Conservation (phyloP, 1,140 invertebrate species). For the Melanaphis sacchari region DNA sequence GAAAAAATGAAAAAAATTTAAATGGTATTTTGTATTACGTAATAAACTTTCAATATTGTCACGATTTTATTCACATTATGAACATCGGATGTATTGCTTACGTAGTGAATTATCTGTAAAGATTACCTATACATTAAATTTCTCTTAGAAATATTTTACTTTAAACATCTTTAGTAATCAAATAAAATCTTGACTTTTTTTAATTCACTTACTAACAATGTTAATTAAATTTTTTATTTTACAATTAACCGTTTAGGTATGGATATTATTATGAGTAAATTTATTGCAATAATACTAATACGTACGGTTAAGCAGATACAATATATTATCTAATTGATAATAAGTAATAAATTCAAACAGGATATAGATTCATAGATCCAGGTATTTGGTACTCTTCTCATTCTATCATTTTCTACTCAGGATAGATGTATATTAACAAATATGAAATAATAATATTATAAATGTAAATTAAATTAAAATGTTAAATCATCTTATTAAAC, state of each 20-base stretch:
- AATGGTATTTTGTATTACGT: slow-evolving; percentile 1
- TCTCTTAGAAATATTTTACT: background rate
- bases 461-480: background rate
- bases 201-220: background rate
- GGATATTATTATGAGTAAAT: background rate
- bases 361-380: background rate
- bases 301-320: background rate
- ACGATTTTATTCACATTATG: background rate
- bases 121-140: background rate
- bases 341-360: background rate
- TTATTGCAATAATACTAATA: background rate
- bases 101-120: background rate
- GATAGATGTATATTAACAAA: background rate
- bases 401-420: background rate
- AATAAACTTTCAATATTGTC: background rate
- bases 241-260: background rate
- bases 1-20: background rate
- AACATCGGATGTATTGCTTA: background rate
- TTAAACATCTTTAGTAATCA: background rate
- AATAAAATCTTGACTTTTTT: background rate
- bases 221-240: background rate
- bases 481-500: background rate
- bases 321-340: background rate
- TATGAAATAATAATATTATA: background rate
- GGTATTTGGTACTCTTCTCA: background rate